Conservation (phyloP, 2,797 vertebrate species). For the Platyrinchus mystaceus region DNA sequence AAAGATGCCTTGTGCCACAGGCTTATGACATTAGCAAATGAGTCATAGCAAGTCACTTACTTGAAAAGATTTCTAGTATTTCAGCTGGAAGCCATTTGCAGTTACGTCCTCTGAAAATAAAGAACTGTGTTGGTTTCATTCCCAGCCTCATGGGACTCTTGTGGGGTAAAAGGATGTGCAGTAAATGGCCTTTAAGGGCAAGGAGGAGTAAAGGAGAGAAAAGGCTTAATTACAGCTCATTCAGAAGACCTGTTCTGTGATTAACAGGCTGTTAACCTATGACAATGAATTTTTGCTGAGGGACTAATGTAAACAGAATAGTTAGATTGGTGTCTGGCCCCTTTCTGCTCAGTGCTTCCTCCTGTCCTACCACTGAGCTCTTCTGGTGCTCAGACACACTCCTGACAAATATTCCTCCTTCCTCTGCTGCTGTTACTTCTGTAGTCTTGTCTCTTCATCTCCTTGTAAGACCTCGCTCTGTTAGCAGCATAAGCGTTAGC, state of each 20-base stretch:
- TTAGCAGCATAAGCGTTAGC: background rate
- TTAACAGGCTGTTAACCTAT: background rate
- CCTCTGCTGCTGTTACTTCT: background rate
- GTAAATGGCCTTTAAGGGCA: background rate
- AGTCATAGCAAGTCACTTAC: slow-evolving; percentile 24
- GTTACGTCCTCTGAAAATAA: background rate
- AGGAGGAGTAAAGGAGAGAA: background rate
- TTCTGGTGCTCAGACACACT: background rate
- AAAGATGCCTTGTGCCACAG: slow-evolving; percentile 43
- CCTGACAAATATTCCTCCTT: background rate
- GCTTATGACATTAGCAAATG: slow-evolving; percentile 54
- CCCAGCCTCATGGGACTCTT: background rate
- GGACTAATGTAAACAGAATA: background rate
- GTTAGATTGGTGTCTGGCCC: background rate
- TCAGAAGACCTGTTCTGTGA: background rate
- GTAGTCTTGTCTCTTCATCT: background rate
- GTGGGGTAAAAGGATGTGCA: background rate
- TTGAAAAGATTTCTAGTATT: slow-evolving; percentile 32
- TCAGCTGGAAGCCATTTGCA: slow-evolving; percentile 18
- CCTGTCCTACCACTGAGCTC: background rate
- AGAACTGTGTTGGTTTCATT: background rate
- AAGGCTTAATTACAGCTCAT: background rate
- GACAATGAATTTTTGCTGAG: background rate
- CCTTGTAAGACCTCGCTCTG: rapidly evolving
- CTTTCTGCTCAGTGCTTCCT: background rate